phyloP scores from a whole-genome alignment of 2,888 invertebrate genomes.

The Lasius platythorax region DNA sequence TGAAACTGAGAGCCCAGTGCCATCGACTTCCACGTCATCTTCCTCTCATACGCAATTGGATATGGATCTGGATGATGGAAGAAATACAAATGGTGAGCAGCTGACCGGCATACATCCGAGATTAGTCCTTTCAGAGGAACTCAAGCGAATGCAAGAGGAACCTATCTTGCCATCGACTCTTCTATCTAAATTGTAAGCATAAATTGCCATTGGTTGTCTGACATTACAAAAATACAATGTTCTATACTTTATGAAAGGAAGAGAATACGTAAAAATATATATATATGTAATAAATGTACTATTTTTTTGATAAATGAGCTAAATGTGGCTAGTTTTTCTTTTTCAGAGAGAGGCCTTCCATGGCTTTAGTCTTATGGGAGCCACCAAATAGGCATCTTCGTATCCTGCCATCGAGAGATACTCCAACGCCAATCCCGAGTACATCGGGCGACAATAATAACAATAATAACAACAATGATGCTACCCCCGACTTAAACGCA shows the following conservation, averaged over 20 bases:
- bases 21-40: slow-evolving; percentile 74
- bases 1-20: slow-evolving; percentile 65
- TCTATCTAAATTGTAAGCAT: slow-evolving; percentile 86
- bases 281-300: neutral
- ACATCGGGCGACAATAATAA: slow-evolving; percentile 72
- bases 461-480: slow-evolving; percentile 74
- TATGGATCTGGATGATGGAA: slow-evolving; percentile 71
- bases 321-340: slow-evolving; percentile 78
- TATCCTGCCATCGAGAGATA: slow-evolving; percentile 74
- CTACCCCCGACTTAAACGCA: slow-evolving; percentile 79
- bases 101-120: slow-evolving; percentile 82
- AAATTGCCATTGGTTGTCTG: neutral
- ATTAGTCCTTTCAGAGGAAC: slow-evolving; percentile 90
- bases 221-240: neutral
- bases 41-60: slow-evolving; percentile 54
- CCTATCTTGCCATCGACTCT: slow-evolving; percentile 90
- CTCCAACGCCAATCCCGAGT: slow-evolving; percentile 71
- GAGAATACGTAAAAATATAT: neutral
- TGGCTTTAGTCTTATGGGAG: slow-evolving; percentile 94
- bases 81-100: slow-evolving; percentile 71
- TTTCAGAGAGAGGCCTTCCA: slow-evolving; percentile 90
- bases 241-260: neutral
- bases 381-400: slow-evolving; percentile 89
- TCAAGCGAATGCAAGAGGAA: slow-evolving; percentile 89
- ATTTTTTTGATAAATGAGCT: slow-evolving; percentile 50